phyloP scores from a whole-genome alignment of 2,113 vertebrate species.

The Phylloscopus trochilus region DNA sequence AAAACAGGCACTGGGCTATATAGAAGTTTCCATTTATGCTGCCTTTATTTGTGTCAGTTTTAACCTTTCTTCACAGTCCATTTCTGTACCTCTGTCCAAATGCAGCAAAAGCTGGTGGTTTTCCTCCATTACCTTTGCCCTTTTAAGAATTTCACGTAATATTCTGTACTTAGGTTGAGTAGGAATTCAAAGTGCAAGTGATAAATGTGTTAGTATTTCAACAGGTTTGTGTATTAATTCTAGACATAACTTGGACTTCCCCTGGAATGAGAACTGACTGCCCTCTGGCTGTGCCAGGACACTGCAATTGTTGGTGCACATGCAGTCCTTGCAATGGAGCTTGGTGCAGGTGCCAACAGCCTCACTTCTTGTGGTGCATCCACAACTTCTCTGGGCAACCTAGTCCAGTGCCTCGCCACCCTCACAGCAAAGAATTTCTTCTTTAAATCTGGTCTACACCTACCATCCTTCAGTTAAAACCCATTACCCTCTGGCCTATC shows the following conservation, averaged over 20 bases:
- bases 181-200: background rate
- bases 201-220: background rate
- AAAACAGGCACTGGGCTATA: background rate
- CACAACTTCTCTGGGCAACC: background rate
- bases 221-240: background rate
- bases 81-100: background rate
- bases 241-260: background rate
- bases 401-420: background rate
- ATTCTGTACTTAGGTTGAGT: background rate
- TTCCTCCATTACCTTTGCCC: background rate
- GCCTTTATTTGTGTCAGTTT: background rate
- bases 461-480: background rate
- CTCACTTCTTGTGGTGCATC: background rate
- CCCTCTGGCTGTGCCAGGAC: background rate
- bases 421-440: background rate
- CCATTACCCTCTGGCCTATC: background rate
- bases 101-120: background rate
- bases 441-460: background rate
- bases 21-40: background rate
- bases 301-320: fast-evolving
- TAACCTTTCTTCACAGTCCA: background rate
- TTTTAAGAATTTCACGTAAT: background rate
- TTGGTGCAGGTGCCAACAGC: background rate
- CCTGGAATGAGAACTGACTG: background rate
- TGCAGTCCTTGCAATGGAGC: background rate